Evolutionary conservation across 2,888 invertebrate species (phyloP).

Genomic region (Noctua fimbriata): DNA sequence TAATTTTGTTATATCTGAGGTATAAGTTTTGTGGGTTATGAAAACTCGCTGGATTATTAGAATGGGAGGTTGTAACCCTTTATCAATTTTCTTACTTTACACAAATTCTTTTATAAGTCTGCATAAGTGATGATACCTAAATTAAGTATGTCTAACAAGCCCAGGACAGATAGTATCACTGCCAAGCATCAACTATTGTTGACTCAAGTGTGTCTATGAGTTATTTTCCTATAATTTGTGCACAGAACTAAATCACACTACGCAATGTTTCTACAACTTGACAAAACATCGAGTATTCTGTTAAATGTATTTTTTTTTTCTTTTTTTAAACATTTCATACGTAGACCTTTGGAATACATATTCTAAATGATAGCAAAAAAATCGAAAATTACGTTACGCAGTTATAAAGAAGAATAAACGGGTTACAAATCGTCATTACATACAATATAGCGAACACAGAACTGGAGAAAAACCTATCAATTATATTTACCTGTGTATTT

Average conservation of each 20-base stretch:
- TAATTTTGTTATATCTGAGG: slow-evolving; percentile 57
- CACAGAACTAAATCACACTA: too few species aligned
- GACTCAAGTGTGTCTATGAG: background rate
- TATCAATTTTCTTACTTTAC: background rate
- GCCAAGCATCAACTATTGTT: too few species aligned
- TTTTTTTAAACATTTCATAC: too few species aligned
- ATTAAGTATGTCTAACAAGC: too few species aligned
- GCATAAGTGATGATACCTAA: background rate
- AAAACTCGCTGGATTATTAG: background rate
- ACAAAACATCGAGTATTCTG: background rate
- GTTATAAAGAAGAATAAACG: background rate
- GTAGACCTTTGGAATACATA: too few species aligned
- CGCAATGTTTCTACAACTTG: background rate
- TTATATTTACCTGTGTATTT: slow-evolving; percentile 12
- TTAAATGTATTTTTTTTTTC: too few species aligned
- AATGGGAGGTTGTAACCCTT: background rate
- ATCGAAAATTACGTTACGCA: background rate
- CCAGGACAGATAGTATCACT: background rate
- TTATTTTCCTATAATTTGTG: background rate
- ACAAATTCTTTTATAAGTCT: too few species aligned
- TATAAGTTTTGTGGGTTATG: slow-evolving; percentile 19
- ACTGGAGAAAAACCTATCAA: background rate
- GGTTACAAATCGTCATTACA: background rate
- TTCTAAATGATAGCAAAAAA: background rate
- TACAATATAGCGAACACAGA: background rate